These are phyloP conservation scores for Mastacembelus armatus DNA, from an alignment of 2,797 vertebrate genomes.

Conservation along the genomic window DNA sequence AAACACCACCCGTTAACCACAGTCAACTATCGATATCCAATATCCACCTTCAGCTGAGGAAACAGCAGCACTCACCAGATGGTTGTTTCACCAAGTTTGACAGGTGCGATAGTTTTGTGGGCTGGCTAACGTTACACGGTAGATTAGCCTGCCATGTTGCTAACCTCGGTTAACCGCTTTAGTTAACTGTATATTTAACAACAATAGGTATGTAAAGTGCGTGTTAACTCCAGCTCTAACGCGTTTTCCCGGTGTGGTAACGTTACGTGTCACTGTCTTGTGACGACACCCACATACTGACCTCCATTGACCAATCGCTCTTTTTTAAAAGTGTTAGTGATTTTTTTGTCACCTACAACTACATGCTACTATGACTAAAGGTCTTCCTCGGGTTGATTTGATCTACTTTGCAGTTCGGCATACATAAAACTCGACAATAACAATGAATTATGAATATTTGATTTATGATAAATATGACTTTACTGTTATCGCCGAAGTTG, in stretches of 20 bases:
- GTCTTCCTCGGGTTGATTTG: fast-evolving
- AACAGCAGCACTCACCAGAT: constrained; percentile 1
- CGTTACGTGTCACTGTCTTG: constrained; percentile 9
- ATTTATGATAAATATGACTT: neutral
- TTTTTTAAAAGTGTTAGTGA: fast-evolving
- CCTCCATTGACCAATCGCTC: neutral
- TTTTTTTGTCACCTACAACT: neutral
- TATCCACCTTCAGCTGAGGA: neutral
- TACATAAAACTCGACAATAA: fast-evolving
- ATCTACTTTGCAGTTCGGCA: neutral
- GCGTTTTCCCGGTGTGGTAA: fast-evolving
- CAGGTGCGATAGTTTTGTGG: neutral
- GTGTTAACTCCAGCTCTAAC: too few relatives aligned
- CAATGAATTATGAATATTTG: neutral
- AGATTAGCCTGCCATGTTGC: neutral
- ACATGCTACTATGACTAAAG: fast-evolving
- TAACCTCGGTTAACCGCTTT: too few relatives aligned
- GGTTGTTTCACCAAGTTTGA: constrained; percentile 9
- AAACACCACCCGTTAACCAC: neutral
- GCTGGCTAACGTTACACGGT: neutral
- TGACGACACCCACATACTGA: neutral
- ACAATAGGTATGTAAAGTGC: too few relatives aligned
- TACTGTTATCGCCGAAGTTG: neutral
- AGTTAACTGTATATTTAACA: too few relatives aligned
- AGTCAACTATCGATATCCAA: neutral